These are phyloP conservation scores for Cinclus mexicanus DNA, from an alignment of 2,113 vertebrate genomes.

Conservation along the genomic window DNA sequence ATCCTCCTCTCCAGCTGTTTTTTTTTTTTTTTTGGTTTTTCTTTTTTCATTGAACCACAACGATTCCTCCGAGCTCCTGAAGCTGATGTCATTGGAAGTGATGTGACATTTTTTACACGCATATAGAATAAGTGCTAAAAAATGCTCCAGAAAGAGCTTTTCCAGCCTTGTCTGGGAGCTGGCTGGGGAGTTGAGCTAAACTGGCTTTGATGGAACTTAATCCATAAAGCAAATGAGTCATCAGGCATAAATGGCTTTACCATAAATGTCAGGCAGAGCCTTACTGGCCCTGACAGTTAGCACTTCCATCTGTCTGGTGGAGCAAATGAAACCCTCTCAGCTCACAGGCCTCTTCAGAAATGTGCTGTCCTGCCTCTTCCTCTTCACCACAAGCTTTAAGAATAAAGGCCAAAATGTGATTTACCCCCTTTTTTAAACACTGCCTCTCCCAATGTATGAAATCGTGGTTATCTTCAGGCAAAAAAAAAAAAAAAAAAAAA, in stretches of 20 bases:
- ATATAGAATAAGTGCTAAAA: constrained; percentile 55
- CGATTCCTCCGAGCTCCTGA: neutral
- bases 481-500: neutral
- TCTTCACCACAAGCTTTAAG: neutral
- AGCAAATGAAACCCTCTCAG: neutral
- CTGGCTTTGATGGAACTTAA: constrained; percentile 33
- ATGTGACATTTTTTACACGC: constrained; percentile 33
- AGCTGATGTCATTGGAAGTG: constrained; percentile 43
- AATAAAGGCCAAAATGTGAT: neutral
- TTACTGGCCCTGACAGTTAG: constrained; percentile 1
- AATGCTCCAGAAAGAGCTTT: constrained; percentile 51
- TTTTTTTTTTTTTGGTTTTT: neutral
- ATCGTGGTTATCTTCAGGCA: neutral
- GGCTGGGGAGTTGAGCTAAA: constrained; percentile 20
- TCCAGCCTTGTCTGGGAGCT: constrained; percentile 44
- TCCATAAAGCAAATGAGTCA: constrained; percentile 42
- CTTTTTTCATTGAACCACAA: constrained; percentile 30
- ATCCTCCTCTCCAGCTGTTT: neutral
- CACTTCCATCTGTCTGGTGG: neutral
- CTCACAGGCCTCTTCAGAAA: neutral
- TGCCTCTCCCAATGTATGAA: neutral
- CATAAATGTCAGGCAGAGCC: constrained; percentile 41
- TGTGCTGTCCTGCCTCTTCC: neutral
- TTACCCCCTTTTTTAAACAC: neutral
- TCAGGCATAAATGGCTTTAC: constrained; percentile 34